These are phyloP conservation scores for Xylocampa areola DNA, from an alignment of 2,888 invertebrate genomes.

Conservation along the genomic window DNA sequence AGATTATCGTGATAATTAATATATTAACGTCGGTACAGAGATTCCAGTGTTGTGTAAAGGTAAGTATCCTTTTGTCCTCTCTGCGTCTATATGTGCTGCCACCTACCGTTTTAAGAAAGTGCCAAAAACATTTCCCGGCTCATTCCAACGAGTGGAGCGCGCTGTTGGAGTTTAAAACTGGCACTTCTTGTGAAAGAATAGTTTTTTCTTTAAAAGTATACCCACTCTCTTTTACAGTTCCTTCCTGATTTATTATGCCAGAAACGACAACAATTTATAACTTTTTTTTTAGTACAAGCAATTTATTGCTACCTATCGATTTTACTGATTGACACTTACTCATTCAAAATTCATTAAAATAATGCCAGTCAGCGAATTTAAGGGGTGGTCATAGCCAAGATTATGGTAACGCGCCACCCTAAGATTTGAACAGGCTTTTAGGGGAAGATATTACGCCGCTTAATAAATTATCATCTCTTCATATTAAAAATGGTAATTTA, in stretches of 20 bases:
- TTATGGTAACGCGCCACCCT: constrained; percentile 45
- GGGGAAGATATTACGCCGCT: constrained; percentile 27
- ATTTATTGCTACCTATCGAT: no score
- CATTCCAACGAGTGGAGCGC: constrained; percentile 27
- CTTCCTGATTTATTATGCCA: constrained; percentile 19
- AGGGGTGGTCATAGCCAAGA: constrained; percentile 46
- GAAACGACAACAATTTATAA: background rate
- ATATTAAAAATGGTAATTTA: constrained; percentile 40
- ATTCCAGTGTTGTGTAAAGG: constrained; percentile 6
- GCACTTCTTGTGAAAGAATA: constrained; percentile 24
- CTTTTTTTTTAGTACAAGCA: background rate
- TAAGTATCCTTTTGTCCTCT: constrained; percentile 24
- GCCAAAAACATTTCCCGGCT: constrained; percentile 45
- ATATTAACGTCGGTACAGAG: constrained; percentile 3
- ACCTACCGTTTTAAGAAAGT: constrained; percentile 36
- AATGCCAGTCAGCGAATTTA: constrained; percentile 43
- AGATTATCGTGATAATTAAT: constrained; percentile 20
- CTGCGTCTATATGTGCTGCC: constrained; percentile 7
- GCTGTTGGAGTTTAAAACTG: constrained; percentile 26
- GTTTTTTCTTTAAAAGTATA: constrained; percentile 26
- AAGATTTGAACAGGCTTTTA: constrained; percentile 43
- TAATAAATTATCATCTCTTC: constrained; percentile 42
- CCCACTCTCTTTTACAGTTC: constrained; percentile 8
- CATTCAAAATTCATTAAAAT: constrained; percentile 50
- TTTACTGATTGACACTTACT: constrained; percentile 32